A percentile compares a stretch with the other conserved stretches of the same genome.
phyloP scores from a whole-genome alignment of 2,888 invertebrate species.

The Eucriotettix oculatus region DNA sequence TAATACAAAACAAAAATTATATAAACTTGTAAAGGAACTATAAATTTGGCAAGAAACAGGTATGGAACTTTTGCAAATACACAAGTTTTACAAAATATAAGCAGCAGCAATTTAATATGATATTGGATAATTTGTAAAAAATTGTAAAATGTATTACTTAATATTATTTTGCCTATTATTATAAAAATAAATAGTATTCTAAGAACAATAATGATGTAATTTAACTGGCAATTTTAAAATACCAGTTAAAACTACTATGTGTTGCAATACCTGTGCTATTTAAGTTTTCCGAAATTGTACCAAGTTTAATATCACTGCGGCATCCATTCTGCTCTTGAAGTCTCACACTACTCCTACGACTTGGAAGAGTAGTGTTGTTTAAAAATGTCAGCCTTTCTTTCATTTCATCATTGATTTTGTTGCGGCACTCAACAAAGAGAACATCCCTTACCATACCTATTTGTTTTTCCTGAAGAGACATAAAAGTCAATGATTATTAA shows the following conservation, averaged over 20 bases:
- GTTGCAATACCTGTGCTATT: neutral
- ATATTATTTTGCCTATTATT: too few species aligned
- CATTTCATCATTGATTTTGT: constrained; percentile 60
- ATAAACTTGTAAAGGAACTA: too few species aligned
- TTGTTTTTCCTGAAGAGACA: constrained; percentile 45
- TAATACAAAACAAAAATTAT: too few species aligned
- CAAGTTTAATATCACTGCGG: neutral
- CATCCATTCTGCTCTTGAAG: neutral
- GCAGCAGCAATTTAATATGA: too few species aligned
- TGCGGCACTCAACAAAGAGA: constrained; percentile 48
- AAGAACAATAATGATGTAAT: neutral
- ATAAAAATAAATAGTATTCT: too few species aligned
- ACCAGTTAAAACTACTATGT: neutral
- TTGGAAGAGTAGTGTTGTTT: constrained; percentile 28
- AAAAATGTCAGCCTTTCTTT: constrained; percentile 66
- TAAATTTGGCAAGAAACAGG: too few species aligned
- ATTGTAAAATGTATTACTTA: too few species aligned
- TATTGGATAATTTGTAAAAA: too few species aligned
- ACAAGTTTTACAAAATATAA: too few species aligned
- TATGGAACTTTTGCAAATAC: too few species aligned
- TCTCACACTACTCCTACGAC: neutral
- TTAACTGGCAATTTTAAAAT: neutral
- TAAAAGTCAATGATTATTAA: too few species aligned
- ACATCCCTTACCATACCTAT: constrained; percentile 56
- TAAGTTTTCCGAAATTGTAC: neutral